Percentiles rank a stretch among this genome's conserved stretches.
Conservation (phyloP, 2,113 vertebrate genomes). For the Carassius auratus region DNA sequence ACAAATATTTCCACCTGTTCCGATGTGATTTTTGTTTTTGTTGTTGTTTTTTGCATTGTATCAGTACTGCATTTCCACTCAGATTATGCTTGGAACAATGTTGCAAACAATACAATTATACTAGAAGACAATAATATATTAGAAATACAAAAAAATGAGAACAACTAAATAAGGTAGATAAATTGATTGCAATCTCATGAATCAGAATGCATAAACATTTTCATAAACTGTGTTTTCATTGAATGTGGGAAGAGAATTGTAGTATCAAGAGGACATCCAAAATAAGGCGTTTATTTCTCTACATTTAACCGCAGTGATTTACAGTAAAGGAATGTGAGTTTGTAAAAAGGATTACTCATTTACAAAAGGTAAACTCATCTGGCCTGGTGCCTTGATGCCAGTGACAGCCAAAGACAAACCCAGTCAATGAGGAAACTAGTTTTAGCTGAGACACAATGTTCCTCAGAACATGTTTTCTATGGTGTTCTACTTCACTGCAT, state of each 20-base stretch:
- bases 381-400: constrained; percentile 63
- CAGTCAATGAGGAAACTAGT: constrained; percentile 45
- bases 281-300: neutral
- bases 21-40: neutral
- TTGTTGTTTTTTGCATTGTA: neutral
- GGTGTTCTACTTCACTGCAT: neutral
- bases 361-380: constrained; percentile 64
- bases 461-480: neutral
- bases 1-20: neutral
- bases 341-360: constrained; percentile 68
- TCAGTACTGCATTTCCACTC: neutral
- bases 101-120: neutral
- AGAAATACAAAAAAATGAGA: neutral
- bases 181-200: neutral
- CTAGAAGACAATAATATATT: neutral
- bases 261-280: neutral
- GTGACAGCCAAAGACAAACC: constrained; percentile 54
- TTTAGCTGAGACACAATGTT: constrained; percentile 40
- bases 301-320: constrained; percentile 35
- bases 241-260: neutral
- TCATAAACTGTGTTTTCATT: too few species aligned
- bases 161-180: neutral
- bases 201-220: neutral
- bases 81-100: neutral
- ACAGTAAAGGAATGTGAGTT: constrained; percentile 41